Percentiles rank a stretch among this genome's conserved stretches.
These are phyloP conservation scores for Lepus europaeus DNA, from an alignment of 2,113 vertebrate genomes.

Conservation along the genomic window DNA sequence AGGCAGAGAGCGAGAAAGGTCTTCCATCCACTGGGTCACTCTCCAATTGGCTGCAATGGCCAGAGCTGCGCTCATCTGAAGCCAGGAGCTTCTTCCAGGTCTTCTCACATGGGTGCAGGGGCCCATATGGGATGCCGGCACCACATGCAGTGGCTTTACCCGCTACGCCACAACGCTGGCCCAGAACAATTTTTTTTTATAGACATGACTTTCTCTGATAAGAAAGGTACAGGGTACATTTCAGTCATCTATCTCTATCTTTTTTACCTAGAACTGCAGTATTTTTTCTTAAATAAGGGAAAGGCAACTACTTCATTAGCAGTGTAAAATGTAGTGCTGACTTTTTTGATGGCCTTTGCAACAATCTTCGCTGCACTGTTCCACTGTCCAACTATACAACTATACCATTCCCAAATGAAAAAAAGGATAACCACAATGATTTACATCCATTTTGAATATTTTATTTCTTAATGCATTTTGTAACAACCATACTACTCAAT, in stretches of 20 bases:
- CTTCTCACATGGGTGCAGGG: too few relatives aligned
- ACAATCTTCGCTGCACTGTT: background rate
- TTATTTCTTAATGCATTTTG: slow-evolving; percentile 40
- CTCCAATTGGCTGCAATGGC: too few relatives aligned
- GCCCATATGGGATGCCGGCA: too few relatives aligned
- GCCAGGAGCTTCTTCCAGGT: too few relatives aligned
- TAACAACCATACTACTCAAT: background rate
- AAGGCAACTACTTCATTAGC: slow-evolving; percentile 12
- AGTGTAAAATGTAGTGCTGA: background rate
- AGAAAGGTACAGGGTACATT: slow-evolving; percentile 23
- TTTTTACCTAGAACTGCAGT: background rate
- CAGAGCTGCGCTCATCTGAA: too few relatives aligned
- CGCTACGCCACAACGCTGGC: too few relatives aligned
- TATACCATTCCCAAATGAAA: background rate
- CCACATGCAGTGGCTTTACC: too few relatives aligned
- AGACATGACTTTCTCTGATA: slow-evolving; percentile 19
- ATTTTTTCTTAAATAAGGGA: slow-evolving; percentile 23
- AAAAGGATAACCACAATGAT: slow-evolving; percentile 35
- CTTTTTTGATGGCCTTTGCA: background rate
- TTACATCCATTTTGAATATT: background rate
- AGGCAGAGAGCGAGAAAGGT: too few relatives aligned
- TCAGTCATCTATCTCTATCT: background rate
- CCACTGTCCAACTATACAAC: background rate
- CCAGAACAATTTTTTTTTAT: background rate
- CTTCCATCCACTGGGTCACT: too few relatives aligned